Evolutionary conservation across 2,888 invertebrate species (phyloP), one percentile per base, ranked within the genome.

Genomic region (Spialia ferax): DNA sequence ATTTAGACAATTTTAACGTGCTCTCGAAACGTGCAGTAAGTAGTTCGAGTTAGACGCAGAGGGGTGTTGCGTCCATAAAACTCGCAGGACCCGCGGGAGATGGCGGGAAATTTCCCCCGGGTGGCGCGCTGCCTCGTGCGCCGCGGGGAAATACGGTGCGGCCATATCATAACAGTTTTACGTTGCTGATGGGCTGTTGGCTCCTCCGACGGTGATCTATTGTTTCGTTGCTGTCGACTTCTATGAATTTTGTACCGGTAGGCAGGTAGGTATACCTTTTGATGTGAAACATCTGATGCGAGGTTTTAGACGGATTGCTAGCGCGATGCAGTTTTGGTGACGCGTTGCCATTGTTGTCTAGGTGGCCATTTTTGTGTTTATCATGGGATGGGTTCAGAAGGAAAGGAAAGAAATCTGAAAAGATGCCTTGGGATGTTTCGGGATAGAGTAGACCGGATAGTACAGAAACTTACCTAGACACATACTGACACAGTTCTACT

Each of bases 141-240:
- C 88, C 88, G 77, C 79, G 85, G 91, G 93, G 91, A 92, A 91
- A 92, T 92, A 91, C 92, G 90, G 88, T 87, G 86, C 89, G 89
- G 93, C 88, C 91, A 93, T 93, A 93, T 93, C 91, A 93, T 93
- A 93, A 91, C 93, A 91, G 90, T 91, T 93, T 93, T 93, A 92
- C 38, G 38, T 38, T 92, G 92, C 90, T 91, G 91, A 91, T 91
- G 88, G 38, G 38, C 38, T 38, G 38, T 48, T 20, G 20, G 48
- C 48, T 48, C 20, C 48, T 48, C 20, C 48, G 48, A 18, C 48
- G 20, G 18, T 38, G 38, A 38, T 38, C 38, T 38, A 38, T 38
- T 38, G 38, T 38, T 38, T 38, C 2, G n/a, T 13, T 38, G 38
- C 38, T 38, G 38, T 38, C 38, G 38, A 38, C 38, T 35, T 38